Evolutionary conservation across 2,113 vertebrate genomes (phyloP), one percentile per base, ranked within the genome.

Genomic region (Strix uralensis): DNA sequence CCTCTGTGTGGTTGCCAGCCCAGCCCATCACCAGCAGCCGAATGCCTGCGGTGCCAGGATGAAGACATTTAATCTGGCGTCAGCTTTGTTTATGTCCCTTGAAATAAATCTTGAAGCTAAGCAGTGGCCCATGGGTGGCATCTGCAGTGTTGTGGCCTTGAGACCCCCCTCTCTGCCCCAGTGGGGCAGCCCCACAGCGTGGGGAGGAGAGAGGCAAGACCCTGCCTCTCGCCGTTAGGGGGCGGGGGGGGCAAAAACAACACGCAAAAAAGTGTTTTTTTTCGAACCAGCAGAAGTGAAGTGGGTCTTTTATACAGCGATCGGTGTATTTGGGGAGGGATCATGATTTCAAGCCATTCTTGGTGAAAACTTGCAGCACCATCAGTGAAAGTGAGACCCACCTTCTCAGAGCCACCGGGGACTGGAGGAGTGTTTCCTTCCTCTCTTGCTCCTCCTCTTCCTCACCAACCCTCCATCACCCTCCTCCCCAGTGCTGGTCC

Each of bases 191-290:
- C 51, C 65, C 46, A 10, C 86, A 79, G 51, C 9, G 6, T 58
- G 58, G 38, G 47, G 25, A 13, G 15, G 34, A 29, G 23, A 14
- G 22, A 54, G 59, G 42, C 15, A 66, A 46, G 65, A 47, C 47
- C 80, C 77, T 71, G 46, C 27, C 18, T 75, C 26, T 61, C 2
- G 0, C 15, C 10, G 6, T 30, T 19, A 2, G 14, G 4, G 8
- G n/a, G n/a, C n/a, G n/a, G 4, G 9, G 11, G 2, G 15, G 6
- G 2, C 5, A 36, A 87, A 87, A 62, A 16, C 27, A 65, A 57
- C 67, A 82, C n/a, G 29, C 29, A 46, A 11, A 15, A 29, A 7
- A 30, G 8, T 0, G 1, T 0, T 17, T 36, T 58, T 34, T 73
- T 71, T 54, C 32, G n/a, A 78, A 10, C 27, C 59, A 74, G 54